Conservation (phyloP, 2,888 invertebrate genomes). For the Apomyelois bistriatella region DNA sequence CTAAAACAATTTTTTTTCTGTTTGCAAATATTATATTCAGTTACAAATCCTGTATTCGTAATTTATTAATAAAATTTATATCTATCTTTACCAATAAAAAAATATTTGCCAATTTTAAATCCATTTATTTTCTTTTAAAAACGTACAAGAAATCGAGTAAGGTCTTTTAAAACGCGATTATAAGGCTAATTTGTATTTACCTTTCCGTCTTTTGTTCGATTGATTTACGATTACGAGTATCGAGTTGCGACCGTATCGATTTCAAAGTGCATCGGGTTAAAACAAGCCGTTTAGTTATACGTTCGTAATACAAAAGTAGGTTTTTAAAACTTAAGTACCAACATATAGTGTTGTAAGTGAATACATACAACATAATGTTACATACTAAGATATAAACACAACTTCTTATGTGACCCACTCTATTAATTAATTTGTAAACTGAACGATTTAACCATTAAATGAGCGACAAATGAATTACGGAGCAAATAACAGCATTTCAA, state of each 20-base stretch:
- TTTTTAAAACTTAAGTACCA: background rate
- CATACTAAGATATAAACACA: too few species aligned
- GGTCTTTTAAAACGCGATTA: slow-evolving; percentile 58
- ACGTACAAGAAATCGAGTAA: slow-evolving; percentile 12
- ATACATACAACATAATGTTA: too few species aligned
- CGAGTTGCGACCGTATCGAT: slow-evolving; percentile 53
- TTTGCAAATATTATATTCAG: too few species aligned
- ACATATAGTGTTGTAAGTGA: background rate
- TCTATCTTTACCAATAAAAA: too few species aligned
- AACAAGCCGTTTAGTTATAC: slow-evolving; percentile 44
- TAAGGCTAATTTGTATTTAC: slow-evolving; percentile 73
- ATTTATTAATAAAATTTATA: too few species aligned
- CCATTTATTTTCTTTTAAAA: background rate
- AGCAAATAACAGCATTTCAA: too few species aligned
- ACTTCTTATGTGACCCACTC: too few species aligned
- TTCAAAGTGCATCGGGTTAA: slow-evolving; percentile 45
- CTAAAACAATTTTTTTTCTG: too few species aligned
- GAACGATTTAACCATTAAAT: too few species aligned
- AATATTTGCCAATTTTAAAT: background rate
- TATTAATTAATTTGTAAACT: too few species aligned
- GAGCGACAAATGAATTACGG: too few species aligned
- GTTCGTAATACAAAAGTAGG: slow-evolving; percentile 31
- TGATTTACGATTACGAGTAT: slow-evolving; percentile 67
- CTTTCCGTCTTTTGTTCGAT: slow-evolving; percentile 72
- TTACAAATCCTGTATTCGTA: too few species aligned